Base-by-base conservation (phyloP, 2,113 vertebrate genomes). In the Procavia capensis region DNA sequence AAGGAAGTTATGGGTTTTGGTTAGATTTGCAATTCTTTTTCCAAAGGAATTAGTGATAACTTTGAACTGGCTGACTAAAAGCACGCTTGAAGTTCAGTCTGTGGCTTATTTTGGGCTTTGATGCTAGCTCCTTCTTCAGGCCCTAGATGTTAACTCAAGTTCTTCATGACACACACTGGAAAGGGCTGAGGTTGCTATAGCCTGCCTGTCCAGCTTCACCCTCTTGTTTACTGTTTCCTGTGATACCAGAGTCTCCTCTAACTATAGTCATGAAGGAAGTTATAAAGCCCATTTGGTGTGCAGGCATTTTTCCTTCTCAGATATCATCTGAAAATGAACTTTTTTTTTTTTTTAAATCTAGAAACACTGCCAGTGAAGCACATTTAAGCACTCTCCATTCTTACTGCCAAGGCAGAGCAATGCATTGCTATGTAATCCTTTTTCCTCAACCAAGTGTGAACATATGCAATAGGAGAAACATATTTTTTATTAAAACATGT, bases 51-150 rank as follows among this genome's bases (percentile, higher is more conserved):
- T n/a, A 88, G 11, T 27, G 14, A 20, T 6, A 50, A 68, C 4
- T 17, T 0, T 25, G 20, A 9, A 4, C 0, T 2, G 54, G 10
- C 14, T 39, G 1, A 34, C 9, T 16, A 36, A 43, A 1, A 3
- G 22, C 10, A 68, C 2, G 4, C 2, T 25, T 24, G 36, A 63
- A 4, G 6, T 76, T 7, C 34, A 19, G 3, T 1, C 13, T 29
- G 2, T 31, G 1, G 24, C 1, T 22, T 41, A 13, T 25, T 87
- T 19, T 9, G 9, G 9, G 41, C 34, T 47, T 17, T 20, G 39
- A 57, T 10, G 2, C 9, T 14, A 16, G 14, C 36, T 43, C 61
- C 31, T 83, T n/a, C 45, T 29, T 41, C 0, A 17, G n/a, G 36
- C 45, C 41, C 31, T 80, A 9, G 34, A 2, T 39, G 39, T 29